Evolutionary conservation across 2,888 invertebrate species (phyloP).

Genomic region (Philereme vetulata): DNA sequence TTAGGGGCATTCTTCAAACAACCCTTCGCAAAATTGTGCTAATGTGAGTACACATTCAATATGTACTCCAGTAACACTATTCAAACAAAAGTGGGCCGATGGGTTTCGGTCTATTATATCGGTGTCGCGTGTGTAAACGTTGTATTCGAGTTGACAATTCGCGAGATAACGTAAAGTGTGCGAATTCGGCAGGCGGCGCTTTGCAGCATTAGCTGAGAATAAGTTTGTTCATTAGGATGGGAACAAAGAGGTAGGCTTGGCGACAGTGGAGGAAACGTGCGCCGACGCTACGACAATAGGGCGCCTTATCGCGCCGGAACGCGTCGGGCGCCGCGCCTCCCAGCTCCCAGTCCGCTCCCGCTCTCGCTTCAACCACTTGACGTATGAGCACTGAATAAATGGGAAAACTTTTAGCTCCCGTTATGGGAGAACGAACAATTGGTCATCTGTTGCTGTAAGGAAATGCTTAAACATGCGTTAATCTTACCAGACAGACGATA

Average conservation of each 20-base stretch:
- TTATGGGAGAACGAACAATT: conserved; percentile 80
- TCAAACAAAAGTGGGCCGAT: conserved; percentile 77
- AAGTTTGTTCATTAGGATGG: conserved; percentile 82
- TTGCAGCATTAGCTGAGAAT: conserved; percentile 77
- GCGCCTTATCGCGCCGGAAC: conserved; percentile 82
- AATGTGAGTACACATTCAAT: conserved; percentile 68
- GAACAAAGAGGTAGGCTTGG: conserved; percentile 80
- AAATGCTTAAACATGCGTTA: conserved; percentile 70
- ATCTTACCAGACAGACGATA: conserved; percentile 60
- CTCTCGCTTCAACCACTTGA: conserved; percentile 57
- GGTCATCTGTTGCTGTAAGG: conserved; percentile 75
- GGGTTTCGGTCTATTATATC: conserved; percentile 65
- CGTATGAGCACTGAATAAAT: conserved; percentile 82
- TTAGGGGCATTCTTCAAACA: conserved; percentile 69
- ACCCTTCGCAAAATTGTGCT: conserved; percentile 64
- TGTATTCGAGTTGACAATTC: conserved; percentile 61
- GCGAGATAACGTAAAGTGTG: conserved; percentile 67
- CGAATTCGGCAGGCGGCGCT: conserved; percentile 71
- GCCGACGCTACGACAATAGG: conserved; percentile 80
- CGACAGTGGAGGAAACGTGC: conserved; percentile 81
- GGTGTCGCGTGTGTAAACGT: conserved; percentile 55
- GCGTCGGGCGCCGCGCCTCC: conserved; percentile 57
- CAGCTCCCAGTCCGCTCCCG: conserved; percentile 34
- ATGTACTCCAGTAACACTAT: conserved; percentile 64
- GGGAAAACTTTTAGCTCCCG: conserved; percentile 80